Evolutionary conservation across 2,113 vertebrate species (phyloP), one percentile per base, ranked within the genome.

Genomic region (Gadus macrocephalus): DNA sequence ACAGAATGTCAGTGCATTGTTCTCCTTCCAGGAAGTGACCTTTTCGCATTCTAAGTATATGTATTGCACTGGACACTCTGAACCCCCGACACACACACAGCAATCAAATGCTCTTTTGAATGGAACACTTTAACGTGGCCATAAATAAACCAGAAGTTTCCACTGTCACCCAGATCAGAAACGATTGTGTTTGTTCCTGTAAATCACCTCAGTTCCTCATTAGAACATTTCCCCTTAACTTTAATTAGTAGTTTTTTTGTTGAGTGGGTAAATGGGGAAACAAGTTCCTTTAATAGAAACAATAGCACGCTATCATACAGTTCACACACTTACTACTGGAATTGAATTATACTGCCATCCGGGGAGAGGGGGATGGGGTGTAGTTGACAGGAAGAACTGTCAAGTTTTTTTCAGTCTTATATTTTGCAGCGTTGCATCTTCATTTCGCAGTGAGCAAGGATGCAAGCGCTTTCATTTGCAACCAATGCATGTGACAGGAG

Each of bases 1-100:
- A 69, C 63, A 85, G 72, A 87, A 84, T 75, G 82, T 82, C 81
- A 83, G 75, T 78, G 80, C 78, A 88, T 83, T 89, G 88, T 89
- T 85, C 72, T 65, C 68, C 75, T 88, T 89, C 84, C 82, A 84
- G 83, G 85, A 91, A 86, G 81, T 84, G 72, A 72, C 71, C 56
- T 11, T 38, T 69, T 79, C 76, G 49, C 58, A 69, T 70, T 67
- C 19, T 66, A 61, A 80, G 80, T 25, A 63, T 49, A 49, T 14
- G 42, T 49, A 49, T 6, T 17, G 16, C 15, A 58, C 55, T 58
- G 15, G 55, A 58, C 55, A 16, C 55, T 17, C 55, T 17, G 55
- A 58, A 17, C 17, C 55, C 55, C 55, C 5, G 25, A 25, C 25
- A 9, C 55, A n/a, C 55, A n/a, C 15, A 16, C 55, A 2, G 15